These are phyloP conservation scores for Podarcis muralis DNA, from an alignment of 2,113 vertebrate genomes.

Conservation along the genomic window DNA sequence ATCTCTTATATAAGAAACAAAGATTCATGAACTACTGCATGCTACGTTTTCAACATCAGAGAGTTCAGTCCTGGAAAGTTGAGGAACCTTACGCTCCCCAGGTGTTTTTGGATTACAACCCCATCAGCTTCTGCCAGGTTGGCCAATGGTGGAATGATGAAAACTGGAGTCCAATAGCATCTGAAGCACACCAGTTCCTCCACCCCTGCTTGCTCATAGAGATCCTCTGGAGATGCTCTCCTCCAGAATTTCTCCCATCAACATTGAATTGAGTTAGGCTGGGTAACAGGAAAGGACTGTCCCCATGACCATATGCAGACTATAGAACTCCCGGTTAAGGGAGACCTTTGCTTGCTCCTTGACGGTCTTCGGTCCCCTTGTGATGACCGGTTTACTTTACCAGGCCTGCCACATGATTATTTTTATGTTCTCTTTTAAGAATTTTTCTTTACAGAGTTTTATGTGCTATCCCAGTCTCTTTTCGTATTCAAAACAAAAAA, in stretches of 20 bases:
- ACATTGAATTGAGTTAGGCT: background rate
- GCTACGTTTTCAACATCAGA: no score
- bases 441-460: no score
- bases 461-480: background rate
- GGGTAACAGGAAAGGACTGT: background rate
- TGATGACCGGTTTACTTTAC: background rate
- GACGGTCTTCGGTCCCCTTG: background rate
- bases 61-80: no score
- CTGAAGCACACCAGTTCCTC: background rate
- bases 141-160: background rate
- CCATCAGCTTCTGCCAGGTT: background rate
- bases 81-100: background rate
- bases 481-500: no score
- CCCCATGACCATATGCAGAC: background rate
- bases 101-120: background rate
- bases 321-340: background rate
- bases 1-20: background rate
- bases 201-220: background rate
- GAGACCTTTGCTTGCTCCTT: background rate
- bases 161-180: background rate
- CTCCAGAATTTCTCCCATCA: background rate
- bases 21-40: no score
- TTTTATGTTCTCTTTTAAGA: no score
- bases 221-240: background rate
- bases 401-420: no score